Base-by-base conservation (phyloP, 2,113 vertebrate species). In the Pithys albifrons region DNA sequence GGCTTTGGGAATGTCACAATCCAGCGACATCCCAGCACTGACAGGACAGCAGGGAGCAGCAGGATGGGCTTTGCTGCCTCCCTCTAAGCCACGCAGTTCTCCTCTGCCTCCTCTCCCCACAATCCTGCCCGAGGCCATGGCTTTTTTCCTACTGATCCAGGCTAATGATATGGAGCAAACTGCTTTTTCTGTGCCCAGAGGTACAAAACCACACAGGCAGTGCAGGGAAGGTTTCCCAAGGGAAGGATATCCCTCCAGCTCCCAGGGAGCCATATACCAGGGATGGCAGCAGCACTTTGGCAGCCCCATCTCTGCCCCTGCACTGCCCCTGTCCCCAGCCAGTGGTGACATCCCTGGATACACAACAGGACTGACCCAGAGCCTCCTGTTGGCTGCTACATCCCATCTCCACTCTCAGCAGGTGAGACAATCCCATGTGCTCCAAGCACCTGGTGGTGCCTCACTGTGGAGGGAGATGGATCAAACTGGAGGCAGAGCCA, bases 361-460 rank as follows among this genome's bases (percentile, higher is more conserved):
- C 29, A 8, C 41, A 55, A 6, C 25, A 18, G 2, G 33, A 4
- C 19, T 10, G 46, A 25, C 6, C 19, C 45, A 20, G 54, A 62
- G 28, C 28, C 20, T 57, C 28, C 59, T 10, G 1, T 9, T 4
- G 0, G 24, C 61, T 15, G 3, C 62, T 14, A 7, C 52, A 35
- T 35, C 82, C 54, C 49, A 31, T n/a, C 11, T 0, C 19, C 31
- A 19, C 18, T 51, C 75, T 39, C 67, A 64, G 48, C 14, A 33
- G 31, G 18, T 6, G 14, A 58, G 29, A 54, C 65, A 49, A 78
- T 43, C 22, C 57, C 39, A 12, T 0, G 2, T 8, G 51, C 64
- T 59, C 39, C 5, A 4, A 24, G 12, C 7, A 0, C 19, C 45
- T 7, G 0, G n/a, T 7, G 0, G n/a, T 29, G 71, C 58, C 39